Percentiles rank a stretch among this genome's conserved stretches.
Evolutionary conservation across 2,113 vertebrate species (phyloP).

Genomic region (Nibea albiflora): DNA sequence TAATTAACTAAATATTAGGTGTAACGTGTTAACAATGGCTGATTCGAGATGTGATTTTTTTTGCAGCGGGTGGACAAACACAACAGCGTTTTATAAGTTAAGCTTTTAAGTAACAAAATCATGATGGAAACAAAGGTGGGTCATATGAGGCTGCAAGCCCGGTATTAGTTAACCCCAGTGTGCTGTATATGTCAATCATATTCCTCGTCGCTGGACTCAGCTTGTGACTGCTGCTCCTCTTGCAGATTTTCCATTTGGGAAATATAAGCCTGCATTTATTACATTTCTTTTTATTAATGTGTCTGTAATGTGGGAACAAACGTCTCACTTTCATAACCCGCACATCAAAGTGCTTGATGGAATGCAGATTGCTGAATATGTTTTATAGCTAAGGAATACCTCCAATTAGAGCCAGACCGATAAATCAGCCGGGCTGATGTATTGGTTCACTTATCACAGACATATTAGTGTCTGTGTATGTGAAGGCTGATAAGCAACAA

Average conservation of each 20-base stretch:
- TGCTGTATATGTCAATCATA: background rate
- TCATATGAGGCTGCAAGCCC: background rate
- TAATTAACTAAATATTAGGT: slow-evolving; percentile 30
- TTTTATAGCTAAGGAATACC: background rate
- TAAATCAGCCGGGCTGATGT: background rate
- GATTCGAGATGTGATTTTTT: slow-evolving; percentile 10
- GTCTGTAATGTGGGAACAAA: background rate
- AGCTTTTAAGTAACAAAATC: background rate
- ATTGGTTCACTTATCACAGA: background rate
- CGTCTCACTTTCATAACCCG: background rate
- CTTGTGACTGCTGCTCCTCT: background rate
- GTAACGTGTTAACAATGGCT: slow-evolving; percentile 20
- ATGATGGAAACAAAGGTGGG: background rate
- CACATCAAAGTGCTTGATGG: background rate
- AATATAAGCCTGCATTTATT: no score
- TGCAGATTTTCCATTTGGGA: no score
- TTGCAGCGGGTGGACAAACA: background rate
- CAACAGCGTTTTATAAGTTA: background rate
- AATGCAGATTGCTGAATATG: background rate
- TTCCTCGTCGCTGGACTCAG: background rate
- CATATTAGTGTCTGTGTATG: background rate
- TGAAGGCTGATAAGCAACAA: background rate
- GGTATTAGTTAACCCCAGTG: background rate
- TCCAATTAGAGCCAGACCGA: background rate
- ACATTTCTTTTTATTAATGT: background rate